Percentiles rank a stretch among this genome's conserved stretches.
phyloP scores from a whole-genome alignment of 2,888 invertebrate species.

The Parnassius mnemosyne region DNA sequence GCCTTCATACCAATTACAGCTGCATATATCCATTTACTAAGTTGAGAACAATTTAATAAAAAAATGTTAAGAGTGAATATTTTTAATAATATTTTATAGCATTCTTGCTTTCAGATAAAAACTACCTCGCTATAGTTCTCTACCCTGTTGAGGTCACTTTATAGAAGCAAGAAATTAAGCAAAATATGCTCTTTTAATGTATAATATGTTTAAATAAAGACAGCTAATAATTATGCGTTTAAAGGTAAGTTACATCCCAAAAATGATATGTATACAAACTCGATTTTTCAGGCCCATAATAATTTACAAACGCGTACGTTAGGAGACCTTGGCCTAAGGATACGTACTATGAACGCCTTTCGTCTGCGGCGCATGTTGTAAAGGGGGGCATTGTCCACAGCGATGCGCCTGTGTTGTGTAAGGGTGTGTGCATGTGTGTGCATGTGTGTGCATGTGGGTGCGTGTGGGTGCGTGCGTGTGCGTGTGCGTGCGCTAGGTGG shows the following conservation, averaged over 20 bases:
- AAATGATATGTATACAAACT: no score
- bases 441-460: slow-evolving; percentile 20
- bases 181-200: no score
- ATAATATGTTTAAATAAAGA: no score
- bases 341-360: background rate
- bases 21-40: no score
- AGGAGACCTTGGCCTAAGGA: no score
- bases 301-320: no score
- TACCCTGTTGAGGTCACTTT: slow-evolving; percentile 11
- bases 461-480: slow-evolving; percentile 28
- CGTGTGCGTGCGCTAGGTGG: slow-evolving; percentile 47
- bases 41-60: no score
- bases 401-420: background rate
- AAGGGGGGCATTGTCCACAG: background rate
- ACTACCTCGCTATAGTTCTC: slow-evolving; percentile 18
- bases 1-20: no score
- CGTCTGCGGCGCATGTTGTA: background rate
- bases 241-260: no score
- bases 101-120: background rate
- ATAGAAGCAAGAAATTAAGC: slow-evolving; percentile 6
- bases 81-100: background rate
- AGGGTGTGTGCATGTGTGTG: slow-evolving; percentile 11
- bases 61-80: no score
- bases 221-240: no score
- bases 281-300: no score